phyloP scores from a whole-genome alignment of 2,888 invertebrate genomes.

The Synanthedon formicaeformis region DNA sequence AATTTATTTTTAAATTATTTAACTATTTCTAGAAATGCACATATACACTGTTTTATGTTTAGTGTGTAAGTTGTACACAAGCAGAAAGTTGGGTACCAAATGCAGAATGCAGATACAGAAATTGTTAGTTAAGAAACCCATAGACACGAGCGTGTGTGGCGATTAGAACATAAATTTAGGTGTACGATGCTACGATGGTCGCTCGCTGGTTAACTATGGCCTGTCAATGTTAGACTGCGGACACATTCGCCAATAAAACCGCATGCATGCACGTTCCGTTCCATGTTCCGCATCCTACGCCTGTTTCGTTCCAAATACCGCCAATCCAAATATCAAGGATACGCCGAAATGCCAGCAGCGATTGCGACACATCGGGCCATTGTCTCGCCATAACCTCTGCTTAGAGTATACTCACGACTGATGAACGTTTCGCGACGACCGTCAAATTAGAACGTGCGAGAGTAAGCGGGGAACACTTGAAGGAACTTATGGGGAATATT shows the following conservation, averaged over 20 bases:
- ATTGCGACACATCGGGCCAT: constrained; percentile 44
- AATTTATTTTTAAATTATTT: background rate
- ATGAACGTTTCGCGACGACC: constrained; percentile 13
- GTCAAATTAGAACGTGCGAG: constrained; percentile 18
- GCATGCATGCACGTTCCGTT: constrained; percentile 14
- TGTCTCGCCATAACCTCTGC: constrained; percentile 40
- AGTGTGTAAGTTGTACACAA: too few species aligned
- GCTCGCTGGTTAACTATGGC: background rate
- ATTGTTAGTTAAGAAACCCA: background rate
- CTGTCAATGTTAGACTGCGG: constrained; percentile 1
- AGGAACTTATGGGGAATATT: too few species aligned
- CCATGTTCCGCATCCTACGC: constrained; percentile 54
- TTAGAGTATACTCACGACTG: constrained; percentile 8
- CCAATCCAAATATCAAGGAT: constrained; percentile 66
- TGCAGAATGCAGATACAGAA: background rate
- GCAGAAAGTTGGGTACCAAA: too few species aligned
- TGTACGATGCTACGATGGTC: background rate
- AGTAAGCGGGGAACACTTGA: constrained; percentile 13
- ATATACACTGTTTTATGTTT: background rate
- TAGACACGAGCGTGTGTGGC: background rate
- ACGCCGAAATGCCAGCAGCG: constrained; percentile 53
- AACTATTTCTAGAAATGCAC: background rate
- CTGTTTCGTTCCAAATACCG: constrained; percentile 43
- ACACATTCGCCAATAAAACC: constrained; percentile 2
- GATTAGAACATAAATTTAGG: background rate